A percentile compares a stretch with the other conserved stretches of the same genome.
Evolutionary conservation across 2,113 vertebrate genomes (phyloP).

Genomic region (Odontesthes bonariensis): DNA sequence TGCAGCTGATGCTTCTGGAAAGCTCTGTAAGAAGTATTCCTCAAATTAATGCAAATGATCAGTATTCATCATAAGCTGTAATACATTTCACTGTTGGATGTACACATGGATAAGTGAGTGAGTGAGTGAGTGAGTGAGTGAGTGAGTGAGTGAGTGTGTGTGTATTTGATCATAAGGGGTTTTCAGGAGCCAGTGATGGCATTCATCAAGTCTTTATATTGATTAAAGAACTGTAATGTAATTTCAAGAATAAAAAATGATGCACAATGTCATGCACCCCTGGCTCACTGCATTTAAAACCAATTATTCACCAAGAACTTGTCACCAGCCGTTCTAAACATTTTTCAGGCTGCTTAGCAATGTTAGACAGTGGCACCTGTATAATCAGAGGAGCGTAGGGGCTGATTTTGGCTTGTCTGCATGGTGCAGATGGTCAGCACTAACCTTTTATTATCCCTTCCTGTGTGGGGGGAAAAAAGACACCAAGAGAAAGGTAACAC

Average conservation of each 20-base stretch:
- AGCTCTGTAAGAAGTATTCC: conserved; percentile 10
- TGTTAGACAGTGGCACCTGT: conserved; percentile 46
- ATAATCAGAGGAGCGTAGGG: conserved; percentile 34
- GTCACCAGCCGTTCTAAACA: conserved; percentile 52
- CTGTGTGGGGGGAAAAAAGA: conserved; percentile 14
- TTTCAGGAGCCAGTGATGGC: conserved; percentile 33
- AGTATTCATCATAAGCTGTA: conserved; percentile 56
- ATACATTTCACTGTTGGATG: conserved; percentile 42
- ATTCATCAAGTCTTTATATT: conserved; percentile 76
- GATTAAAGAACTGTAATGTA: conserved; percentile 73
- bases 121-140: no score
- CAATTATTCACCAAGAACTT: conserved; percentile 66
- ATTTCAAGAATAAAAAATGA: conserved; percentile 74
- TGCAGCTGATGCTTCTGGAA: not conserved
- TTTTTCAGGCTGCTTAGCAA: conserved; percentile 50
- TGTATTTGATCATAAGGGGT: conserved; percentile 5
- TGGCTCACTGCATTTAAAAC: conserved; percentile 46
- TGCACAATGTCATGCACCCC: conserved; percentile 46
- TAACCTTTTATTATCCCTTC: conserved; percentile 59
- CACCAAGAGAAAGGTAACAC: conserved; percentile 69
- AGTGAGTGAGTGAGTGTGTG: conserved; percentile 17
- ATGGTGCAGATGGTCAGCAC: conserved; percentile 64
- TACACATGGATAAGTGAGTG: not conserved
- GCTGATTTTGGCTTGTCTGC: conserved; percentile 42
- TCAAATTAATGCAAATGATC: conserved; percentile 62